Evolutionary conservation across 1,140 invertebrate species (phyloP).

Genomic region (Zaprionus lachaisei): DNA sequence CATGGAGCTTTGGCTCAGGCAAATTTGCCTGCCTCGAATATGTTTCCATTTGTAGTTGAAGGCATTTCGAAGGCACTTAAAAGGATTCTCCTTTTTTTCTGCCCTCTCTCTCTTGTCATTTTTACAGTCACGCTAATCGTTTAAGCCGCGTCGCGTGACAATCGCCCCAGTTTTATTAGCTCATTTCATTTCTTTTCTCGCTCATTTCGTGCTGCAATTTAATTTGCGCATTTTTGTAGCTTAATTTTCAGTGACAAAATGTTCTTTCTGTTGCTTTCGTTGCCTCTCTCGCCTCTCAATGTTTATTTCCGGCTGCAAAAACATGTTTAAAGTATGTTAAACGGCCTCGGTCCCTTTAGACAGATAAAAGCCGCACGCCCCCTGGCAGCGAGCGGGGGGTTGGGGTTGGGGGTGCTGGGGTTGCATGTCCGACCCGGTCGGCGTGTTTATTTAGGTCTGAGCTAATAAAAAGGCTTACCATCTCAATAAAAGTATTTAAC

Average conservation of each 20-base stretch:
- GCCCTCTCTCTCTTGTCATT: neutral
- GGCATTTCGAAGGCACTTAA: neutral
- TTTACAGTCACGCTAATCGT: conserved; percentile 23
- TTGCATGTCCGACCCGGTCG: conserved; percentile 43
- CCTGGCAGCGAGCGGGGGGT: too few species aligned
- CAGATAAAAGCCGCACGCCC: conserved; percentile 65
- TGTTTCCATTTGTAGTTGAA: neutral
- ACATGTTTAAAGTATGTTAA: conserved; percentile 80
- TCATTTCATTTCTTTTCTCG: neutral
- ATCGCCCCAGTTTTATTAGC: conserved; percentile 36
- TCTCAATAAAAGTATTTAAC: conserved; percentile 85
- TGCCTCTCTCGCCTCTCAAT: neutral
- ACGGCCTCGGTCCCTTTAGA: conserved; percentile 55
- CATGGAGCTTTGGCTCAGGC: neutral
- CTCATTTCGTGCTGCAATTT: conserved; percentile 27
- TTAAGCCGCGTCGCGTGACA: conserved; percentile 29
- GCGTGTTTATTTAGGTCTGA: conserved; percentile 83
- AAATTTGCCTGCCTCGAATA: neutral
- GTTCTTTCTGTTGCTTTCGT: conserved; percentile 7
- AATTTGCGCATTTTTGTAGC: conserved; percentile 30
- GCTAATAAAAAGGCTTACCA: conserved; percentile 84
- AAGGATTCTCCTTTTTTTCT: neutral
- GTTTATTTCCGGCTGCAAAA: conserved; percentile 55
- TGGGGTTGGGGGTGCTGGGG: neutral
- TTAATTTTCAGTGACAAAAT: conserved; percentile 54